These are phyloP conservation scores for Bovichtus diacanthus DNA, from an alignment of 2,797 vertebrate genomes.

Conservation along the genomic window DNA sequence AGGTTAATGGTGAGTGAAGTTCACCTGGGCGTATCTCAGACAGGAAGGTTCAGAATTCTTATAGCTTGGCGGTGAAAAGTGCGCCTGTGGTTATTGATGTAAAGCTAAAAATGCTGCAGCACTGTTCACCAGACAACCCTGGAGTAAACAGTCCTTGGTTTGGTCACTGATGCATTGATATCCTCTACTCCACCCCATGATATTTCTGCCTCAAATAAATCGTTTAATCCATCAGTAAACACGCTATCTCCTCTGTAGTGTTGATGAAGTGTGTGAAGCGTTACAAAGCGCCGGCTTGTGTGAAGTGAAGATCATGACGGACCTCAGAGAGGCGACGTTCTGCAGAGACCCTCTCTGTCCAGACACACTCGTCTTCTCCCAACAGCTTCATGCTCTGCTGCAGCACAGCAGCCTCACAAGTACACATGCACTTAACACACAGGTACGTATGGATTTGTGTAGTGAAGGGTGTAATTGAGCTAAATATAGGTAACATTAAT, in stretches of 20 bases:
- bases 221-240: not conserved
- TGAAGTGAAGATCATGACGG: conserved; percentile 78
- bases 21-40: conserved; percentile 17
- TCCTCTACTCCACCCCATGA: not conserved
- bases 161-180: not conserved
- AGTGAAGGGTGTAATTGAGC: not conserved
- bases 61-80: not conserved
- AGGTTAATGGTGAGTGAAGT: conserved; percentile 45
- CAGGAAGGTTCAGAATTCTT: not conserved
- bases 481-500: conserved; percentile 1
- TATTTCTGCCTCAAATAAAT: not conserved
- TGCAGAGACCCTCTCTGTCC: conserved; percentile 89
- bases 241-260: conserved; percentile 70
- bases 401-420: conserved; percentile 80
- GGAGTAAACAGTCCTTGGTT: no score
- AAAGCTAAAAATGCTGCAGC: not conserved
- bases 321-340: conserved; percentile 80
- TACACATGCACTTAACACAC: conserved; percentile 85
- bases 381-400: conserved; percentile 82
- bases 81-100: not conserved
- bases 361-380: conserved; percentile 90
- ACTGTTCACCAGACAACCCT: not conserved
- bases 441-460: conserved; percentile 81
- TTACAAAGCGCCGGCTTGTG: conserved; percentile 82
- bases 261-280: conserved; percentile 83